Evolutionary conservation across 2,113 vertebrate species (phyloP).

Genomic region (Ceratotherium simum): DNA sequence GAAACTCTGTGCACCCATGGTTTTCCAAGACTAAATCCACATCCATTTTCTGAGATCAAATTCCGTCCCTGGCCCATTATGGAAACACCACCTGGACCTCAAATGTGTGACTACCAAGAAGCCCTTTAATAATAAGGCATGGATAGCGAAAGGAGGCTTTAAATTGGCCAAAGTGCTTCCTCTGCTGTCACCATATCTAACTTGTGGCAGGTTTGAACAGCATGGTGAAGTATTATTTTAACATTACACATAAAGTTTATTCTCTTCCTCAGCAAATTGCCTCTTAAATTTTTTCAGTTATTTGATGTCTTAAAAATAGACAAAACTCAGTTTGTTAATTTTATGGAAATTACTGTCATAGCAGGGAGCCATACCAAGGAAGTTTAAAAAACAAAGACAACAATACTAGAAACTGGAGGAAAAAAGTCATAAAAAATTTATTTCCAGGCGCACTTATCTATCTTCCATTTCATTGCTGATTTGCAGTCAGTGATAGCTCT

Average conservation of each 20-base stretch:
- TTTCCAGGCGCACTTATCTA: neutral
- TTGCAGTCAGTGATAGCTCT: neutral
- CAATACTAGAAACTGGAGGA: neutral
- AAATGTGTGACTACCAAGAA: neutral
- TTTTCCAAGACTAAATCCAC: neutral
- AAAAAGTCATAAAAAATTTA: conserved; percentile 3
- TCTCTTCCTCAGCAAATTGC: conserved; percentile 30
- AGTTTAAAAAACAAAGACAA: neutral
- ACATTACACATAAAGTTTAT: conserved; percentile 32
- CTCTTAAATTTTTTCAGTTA: conserved; percentile 31
- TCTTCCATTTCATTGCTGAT: conserved; percentile 51
- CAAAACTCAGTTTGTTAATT: conserved; percentile 55
- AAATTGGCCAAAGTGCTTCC: conserved; percentile 21
- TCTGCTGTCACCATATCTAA: neutral
- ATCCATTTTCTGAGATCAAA: conserved; percentile 48
- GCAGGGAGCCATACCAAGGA: neutral
- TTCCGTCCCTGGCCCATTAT: neutral
- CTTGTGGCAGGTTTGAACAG: conserved; percentile 45
- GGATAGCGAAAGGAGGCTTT: neutral
- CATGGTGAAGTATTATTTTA: conserved; percentile 45
- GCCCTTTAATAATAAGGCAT: neutral
- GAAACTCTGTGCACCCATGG: neutral
- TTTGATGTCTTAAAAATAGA: conserved; percentile 12
- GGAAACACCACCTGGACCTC: conserved; percentile 16
- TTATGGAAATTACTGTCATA: conserved; percentile 27